These are phyloP conservation scores for Drosophila malerkotliana DNA, from an alignment of 1,140 invertebrate species.

Conservation along the genomic window DNA sequence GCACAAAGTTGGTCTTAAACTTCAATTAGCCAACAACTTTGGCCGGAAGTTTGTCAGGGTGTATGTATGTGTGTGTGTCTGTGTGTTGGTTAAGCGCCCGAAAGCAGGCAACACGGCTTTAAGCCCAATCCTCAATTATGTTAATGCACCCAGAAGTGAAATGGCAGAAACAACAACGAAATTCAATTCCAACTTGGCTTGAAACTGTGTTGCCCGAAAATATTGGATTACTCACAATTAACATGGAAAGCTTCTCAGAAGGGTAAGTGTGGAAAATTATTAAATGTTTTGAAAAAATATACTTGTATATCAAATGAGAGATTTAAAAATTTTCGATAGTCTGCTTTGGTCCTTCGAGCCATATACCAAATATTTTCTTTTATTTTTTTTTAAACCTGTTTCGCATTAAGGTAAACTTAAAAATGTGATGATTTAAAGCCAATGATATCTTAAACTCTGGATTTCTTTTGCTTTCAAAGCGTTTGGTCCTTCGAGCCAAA, in stretches of 20 bases:
- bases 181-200: conserved; percentile 3
- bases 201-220: background rate
- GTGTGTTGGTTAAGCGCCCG: conserved; percentile 7
- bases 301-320: too few species aligned
- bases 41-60: background rate
- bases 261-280: background rate
- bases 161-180: background rate
- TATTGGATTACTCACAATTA: conserved; percentile 1
- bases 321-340: too few species aligned
- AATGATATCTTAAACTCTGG: too few species aligned
- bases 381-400: too few species aligned
- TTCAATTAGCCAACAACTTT: conserved; percentile 49
- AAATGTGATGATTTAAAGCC: too few species aligned
- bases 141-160: conserved; percentile 15
- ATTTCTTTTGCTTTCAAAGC: too few species aligned
- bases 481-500: too few species aligned
- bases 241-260: background rate
- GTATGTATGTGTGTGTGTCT: background rate
- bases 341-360: too few species aligned
- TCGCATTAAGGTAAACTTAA: too few species aligned
- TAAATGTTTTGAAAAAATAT: too few species aligned
- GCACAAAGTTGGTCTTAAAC: conserved; percentile 32
- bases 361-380: too few species aligned
- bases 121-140: conserved; percentile 23
- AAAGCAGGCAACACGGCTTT: conserved; percentile 36